Conservation (phyloP, 2,797 vertebrate species). For the Acridotheres tristis region DNA sequence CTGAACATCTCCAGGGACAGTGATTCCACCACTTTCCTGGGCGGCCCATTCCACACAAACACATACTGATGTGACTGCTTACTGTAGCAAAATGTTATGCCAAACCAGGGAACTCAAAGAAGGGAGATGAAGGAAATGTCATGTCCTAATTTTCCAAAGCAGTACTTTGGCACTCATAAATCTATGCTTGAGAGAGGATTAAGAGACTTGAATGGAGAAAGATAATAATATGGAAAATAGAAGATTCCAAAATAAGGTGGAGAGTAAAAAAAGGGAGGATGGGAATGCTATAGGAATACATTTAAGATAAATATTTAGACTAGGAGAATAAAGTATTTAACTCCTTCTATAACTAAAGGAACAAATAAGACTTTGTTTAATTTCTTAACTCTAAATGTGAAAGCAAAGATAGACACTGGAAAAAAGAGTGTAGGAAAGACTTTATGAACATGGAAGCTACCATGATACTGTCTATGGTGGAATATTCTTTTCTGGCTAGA, state of each 20-base stretch:
- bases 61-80: neutral
- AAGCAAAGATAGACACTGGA: neutral
- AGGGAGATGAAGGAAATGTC: neutral
- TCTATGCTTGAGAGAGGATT: neutral
- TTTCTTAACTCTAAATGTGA: neutral
- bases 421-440: neutral
- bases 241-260: neutral
- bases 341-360: neutral
- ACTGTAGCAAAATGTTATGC: neutral
- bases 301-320: neutral
- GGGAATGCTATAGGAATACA: neutral
- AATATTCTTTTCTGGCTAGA: neutral
- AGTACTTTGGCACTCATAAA: neutral
- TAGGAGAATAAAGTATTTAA: neutral
- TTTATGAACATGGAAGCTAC: neutral
- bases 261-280: fast-evolving
- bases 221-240: neutral
- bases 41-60: neutral
- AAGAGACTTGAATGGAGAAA: neutral
- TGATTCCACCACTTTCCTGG: neutral
- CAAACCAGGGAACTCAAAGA: neutral
- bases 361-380: neutral
- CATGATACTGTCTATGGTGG: neutral
- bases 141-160: neutral
- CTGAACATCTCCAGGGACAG: neutral